These are phyloP conservation scores for Pipistrellus pipistrellus DNA, from an alignment of 2,797 vertebrate species.

Conservation along the genomic window DNA sequence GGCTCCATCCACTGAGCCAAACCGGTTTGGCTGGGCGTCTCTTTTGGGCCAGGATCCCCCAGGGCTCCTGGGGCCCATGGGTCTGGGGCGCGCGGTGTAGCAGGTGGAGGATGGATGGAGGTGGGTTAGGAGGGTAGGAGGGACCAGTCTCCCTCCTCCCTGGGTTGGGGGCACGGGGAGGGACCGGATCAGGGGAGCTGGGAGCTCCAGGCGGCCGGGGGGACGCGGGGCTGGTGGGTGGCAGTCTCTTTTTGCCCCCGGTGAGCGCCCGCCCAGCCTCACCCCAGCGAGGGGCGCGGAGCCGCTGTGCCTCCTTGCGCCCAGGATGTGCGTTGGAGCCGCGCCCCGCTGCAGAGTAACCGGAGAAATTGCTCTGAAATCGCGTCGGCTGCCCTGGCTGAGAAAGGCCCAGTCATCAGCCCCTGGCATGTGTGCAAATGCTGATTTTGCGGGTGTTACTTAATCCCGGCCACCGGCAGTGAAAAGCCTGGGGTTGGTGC, in stretches of 20 bases:
- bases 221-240: constrained; percentile 7
- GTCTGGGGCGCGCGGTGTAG: constrained; percentile 83
- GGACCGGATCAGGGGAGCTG: constrained; percentile 66
- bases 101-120: constrained; percentile 81
- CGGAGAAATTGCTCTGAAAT: constrained; percentile 90
- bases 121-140: constrained; percentile 78
- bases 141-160: constrained; percentile 48
- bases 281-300: constrained; percentile 78
- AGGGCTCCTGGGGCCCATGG: constrained; percentile 84
- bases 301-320: constrained; percentile 81
- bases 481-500: constrained; percentile 79
- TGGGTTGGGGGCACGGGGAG: constrained; percentile 39
- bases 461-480: constrained; percentile 67
- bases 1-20: too few relatives aligned
- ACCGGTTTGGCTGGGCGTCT: constrained; percentile 78
- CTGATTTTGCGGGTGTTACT: constrained; percentile 86
- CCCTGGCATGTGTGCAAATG: constrained; percentile 84
- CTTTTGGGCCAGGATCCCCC: constrained; percentile 77
- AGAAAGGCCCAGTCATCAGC: constrained; percentile 84
- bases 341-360: constrained; percentile 80
- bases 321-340: constrained; percentile 56
- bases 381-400: constrained; percentile 81
- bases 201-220: constrained; percentile 68
- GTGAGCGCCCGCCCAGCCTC: constrained; percentile 60
- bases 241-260: neutral